Evolutionary conservation across 2,797 vertebrate genomes (phyloP), one percentile per base, ranked within the genome.

Genomic region (Enteromius anoplus): DNA sequence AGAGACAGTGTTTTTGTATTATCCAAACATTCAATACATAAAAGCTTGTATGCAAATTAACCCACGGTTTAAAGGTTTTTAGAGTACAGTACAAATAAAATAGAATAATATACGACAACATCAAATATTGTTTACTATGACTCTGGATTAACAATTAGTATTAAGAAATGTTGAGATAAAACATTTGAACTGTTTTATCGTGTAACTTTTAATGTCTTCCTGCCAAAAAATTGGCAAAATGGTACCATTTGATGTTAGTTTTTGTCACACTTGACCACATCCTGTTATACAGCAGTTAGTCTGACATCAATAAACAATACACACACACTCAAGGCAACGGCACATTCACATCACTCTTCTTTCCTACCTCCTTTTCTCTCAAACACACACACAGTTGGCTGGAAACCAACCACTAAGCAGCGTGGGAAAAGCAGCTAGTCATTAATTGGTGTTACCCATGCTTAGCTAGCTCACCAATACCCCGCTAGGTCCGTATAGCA

Each of bases 381-480:
- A 53, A 32, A 83, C 49, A 80, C 53, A 47, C 66, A 65, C 58
- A 68, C 80, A 83, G 51, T 45, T 80, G 73, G 49, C 76, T 76
- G 79, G 72, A 62, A 26, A 42, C 55, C 62, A 66, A 78, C 68
- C 77, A 75, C 62, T 82, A 78, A 85, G 79, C 80, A 86, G 81
- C 86, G 85, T 86, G 83, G 87, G 86, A 86, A 88, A 85, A 86
- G 40, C 78, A 62, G 40, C 17, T 10, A 72, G 55, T 64, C 75
- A 75, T 84, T 75, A 83, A 65, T 83, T 68, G 83, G 68, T 80
- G 81, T 64, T 84, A 42, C 73, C 55, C 47, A 49, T 72, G 84
- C 81, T 88, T 77, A 85, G 84, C 78, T 80, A 68, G 62, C 45
- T 82, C 78, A 80, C 32, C 73, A 66, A 84, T 83, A 71, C 72